Base-by-base conservation (phyloP, 2,113 vertebrate genomes). In the Hirundichthys speculiger region DNA sequence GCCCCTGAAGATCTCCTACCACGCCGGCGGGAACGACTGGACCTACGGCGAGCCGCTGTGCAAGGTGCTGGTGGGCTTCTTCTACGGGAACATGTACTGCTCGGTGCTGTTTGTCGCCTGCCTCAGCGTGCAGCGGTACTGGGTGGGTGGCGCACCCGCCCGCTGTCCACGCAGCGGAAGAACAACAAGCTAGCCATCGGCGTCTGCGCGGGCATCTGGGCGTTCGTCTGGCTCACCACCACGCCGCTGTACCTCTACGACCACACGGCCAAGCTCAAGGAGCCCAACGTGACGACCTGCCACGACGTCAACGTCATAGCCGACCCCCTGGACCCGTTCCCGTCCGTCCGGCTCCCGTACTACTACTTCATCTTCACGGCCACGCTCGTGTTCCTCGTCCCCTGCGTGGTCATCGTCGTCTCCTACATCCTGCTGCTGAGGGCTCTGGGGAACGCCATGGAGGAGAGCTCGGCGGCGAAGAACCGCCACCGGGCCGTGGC, bases 31-130 rank as follows among this genome's bases (percentile, higher is more conserved):
- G 50, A 99, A 98, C 86, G 74, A 98, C 75, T 99, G 97, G 97
- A 70, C 65, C 3, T 98, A 92, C 0, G 96, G 97, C 0, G 96
- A 98, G 79, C 83, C 72, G 15, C 87, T 98, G 42, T 99, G 97
- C 86, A 98, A 96, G 83, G 93, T 98, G 0, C 48, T 98, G 1
- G 85, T 97, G 43, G 88, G 89, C 38, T 98, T 98, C 89, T 99
- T 98, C 90, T 99, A 98, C 0, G 95, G 94, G 13, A 99, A 98
- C 88, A 99, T 99, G 97, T 99, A 99, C 73, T 94, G 95, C 69
- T 99, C 98, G 9, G 89, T 99, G 16, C 92, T 98, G 11, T 98
- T 99, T 84, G 96, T 99, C 80, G 87, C 95, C 5, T 98, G 96
- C 79, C 92, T 99, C 75, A 98, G 97, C 3, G 91, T 99, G 41